phyloP scores from a whole-genome alignment of 1,140 invertebrate genomes.

The Temnothorax longispinosus region DNA sequence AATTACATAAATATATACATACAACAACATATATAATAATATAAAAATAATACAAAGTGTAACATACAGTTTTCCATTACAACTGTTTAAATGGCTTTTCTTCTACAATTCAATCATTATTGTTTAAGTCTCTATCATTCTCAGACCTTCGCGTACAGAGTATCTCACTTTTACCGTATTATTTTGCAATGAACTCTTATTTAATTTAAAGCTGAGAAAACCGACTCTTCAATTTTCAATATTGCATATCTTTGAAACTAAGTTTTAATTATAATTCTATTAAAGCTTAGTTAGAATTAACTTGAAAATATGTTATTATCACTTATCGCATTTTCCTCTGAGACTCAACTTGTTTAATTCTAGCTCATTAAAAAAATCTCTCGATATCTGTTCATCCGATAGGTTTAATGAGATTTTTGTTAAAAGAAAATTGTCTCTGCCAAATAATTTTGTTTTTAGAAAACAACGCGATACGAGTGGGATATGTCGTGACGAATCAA shows the following conservation, averaged over 20 bases:
- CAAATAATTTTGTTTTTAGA: not conserved
- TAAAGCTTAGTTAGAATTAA: not conserved
- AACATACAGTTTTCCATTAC: not conserved
- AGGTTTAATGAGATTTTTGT: not conserved
- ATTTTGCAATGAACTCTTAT: not conserved
- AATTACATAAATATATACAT: slow-evolving; percentile 32
- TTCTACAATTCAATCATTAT: not conserved
- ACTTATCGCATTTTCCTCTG: not conserved
- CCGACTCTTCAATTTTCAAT: not conserved
- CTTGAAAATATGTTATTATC: not conserved
- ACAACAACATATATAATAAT: slow-evolving; percentile 29
- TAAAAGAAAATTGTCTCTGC: not conserved
- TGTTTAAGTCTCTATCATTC: slow-evolving; percentile 14
- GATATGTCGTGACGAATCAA: too few relatives aligned
- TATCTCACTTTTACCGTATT: slow-evolving; percentile 5
- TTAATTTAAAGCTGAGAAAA: not conserved
- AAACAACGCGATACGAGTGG: not conserved
- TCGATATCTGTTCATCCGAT: not conserved
- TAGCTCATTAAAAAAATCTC: not conserved
- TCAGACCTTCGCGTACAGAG: not conserved
- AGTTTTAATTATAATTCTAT: not conserved
- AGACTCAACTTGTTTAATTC: not conserved
- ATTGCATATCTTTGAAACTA: not conserved
- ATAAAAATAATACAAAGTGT: slow-evolving; percentile 11
- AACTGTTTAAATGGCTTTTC: not conserved